A percentile compares a stretch with the other conserved stretches of the same genome.
Evolutionary conservation across 2,113 vertebrate genomes (phyloP).

Genomic region (Eonycteris spelaea): DNA sequence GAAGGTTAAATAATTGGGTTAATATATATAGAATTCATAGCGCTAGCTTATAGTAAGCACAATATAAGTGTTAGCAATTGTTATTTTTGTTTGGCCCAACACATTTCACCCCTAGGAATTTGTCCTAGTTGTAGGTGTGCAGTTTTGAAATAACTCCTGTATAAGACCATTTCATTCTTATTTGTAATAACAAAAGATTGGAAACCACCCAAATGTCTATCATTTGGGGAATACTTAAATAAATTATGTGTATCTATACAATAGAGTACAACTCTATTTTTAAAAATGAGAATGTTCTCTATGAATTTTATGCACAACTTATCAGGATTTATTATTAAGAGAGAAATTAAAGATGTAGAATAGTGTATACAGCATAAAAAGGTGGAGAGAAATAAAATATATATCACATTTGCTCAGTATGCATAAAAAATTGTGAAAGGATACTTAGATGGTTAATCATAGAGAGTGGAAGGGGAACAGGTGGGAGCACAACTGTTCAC

Average conservation of each 20-base stretch:
- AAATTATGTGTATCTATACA: background rate
- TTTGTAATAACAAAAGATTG: background rate
- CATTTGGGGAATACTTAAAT: background rate
- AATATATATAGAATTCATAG: background rate
- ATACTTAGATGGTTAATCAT: no score
- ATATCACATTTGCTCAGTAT: background rate
- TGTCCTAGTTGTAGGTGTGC: background rate
- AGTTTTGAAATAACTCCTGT: background rate
- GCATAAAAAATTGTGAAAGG: background rate
- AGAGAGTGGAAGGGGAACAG: background rate
- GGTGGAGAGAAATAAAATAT: background rate
- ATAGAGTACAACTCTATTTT: background rate
- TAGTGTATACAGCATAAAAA: background rate
- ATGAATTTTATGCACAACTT: background rate
- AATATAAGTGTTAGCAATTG: background rate
- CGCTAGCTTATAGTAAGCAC: background rate
- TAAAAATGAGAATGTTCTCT: background rate
- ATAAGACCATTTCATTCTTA: background rate
- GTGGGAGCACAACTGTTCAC: background rate
- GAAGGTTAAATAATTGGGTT: background rate
- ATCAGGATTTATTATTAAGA: slow-evolving; percentile 13
- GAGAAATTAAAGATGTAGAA: background rate
- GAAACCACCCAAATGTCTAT: background rate
- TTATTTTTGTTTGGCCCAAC: slow-evolving; percentile 7
- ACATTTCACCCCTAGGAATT: background rate